Base-by-base conservation (phyloP, 2,113 vertebrate genomes). In the Triplophysa rosa region DNA sequence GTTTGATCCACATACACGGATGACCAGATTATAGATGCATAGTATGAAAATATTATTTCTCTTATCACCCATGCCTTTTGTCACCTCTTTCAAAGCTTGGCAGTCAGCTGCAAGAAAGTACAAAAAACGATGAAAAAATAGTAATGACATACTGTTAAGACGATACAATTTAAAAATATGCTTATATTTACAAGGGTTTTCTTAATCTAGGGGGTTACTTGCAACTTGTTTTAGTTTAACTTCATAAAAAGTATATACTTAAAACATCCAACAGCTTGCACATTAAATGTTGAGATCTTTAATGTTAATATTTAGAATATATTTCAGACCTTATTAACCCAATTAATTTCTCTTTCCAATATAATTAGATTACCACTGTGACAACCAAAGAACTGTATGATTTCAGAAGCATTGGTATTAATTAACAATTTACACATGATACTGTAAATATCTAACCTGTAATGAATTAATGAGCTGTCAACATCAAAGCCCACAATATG, bases 1-100 rank as follows among this genome's bases (percentile, higher is more conserved):
- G 74, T 86, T 88, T 83, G 83, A 87, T 90, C 89, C 85, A 52
- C 74, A 78, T 80, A 78, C 84, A 85, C 82, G 84, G 79, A 85
- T 81, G 80, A 83, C 69, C 78, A 83, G 56, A 87, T 87, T 61
- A 17, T 8, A 65, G 80, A 82, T 88, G 87, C 80, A 90, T 85
- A 88, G 90, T 0, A 3, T 63, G 67, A 79, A 40, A 54, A 33
- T 68, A 16, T n/a, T 73, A 17, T 54, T 73, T 73, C 56, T 73
- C 21, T 29, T 45, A 73, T 72, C 69, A 40, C 11, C 54, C n/a
- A 9, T 42, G 42, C 37, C 37, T 61, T 45, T 61, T 73, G 37
- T 24, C 70, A 61, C 37, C 70, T 61, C 17, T 12, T 72, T 54
- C 24, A 59, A 54, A 72, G 29, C 17, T 59, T 29, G 1, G 42